These are phyloP conservation scores for Eupithecia exiguata DNA, from an alignment of 2,888 invertebrate species.

Conservation along the genomic window DNA sequence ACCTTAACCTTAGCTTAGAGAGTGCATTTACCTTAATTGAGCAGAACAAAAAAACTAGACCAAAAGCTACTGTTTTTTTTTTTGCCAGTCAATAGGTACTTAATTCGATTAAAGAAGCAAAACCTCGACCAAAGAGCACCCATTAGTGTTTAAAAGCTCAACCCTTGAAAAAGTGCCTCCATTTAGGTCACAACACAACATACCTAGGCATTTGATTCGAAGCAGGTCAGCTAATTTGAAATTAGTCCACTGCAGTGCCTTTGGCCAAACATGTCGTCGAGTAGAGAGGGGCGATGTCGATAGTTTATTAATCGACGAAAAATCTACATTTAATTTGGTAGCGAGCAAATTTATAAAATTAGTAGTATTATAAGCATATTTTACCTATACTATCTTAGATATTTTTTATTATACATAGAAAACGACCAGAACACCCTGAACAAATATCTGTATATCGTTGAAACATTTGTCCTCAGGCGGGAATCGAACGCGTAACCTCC, in stretches of 20 bases:
- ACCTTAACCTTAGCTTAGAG: not conserved
- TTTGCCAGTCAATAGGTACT: not conserved
- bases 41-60: not conserved
- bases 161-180: conserved; percentile 50
- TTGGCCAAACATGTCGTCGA: conserved; percentile 55
- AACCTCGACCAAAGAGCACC: not conserved
- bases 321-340: not conserved
- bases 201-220: conserved; percentile 63
- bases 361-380: no score
- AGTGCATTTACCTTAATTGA: not conserved
- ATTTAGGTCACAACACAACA: conserved; percentile 51
- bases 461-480: no score
- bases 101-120: not conserved
- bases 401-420: no score
- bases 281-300: conserved; percentile 49
- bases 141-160: conserved; percentile 8
- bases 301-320: not conserved
- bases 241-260: conserved; percentile 68
- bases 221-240: conserved; percentile 61
- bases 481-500: no score
- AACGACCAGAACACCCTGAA: no score
- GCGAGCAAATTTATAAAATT: no score
- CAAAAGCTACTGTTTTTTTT: not conserved
- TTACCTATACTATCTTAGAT: no score
- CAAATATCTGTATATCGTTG: no score